phyloP scores from a whole-genome alignment of 2,888 invertebrate species.

The Spialia ferax region DNA sequence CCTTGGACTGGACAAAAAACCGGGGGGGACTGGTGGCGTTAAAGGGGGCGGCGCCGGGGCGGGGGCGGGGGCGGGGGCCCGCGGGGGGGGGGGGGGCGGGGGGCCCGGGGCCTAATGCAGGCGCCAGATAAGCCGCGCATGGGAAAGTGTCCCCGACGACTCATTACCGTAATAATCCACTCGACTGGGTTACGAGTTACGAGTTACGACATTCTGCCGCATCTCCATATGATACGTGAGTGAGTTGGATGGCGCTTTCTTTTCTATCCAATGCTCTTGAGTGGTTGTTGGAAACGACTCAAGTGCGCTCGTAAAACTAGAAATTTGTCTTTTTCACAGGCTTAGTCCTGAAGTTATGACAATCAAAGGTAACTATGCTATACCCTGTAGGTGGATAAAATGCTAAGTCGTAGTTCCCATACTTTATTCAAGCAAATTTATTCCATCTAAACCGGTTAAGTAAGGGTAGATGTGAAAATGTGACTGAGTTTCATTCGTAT shows the following conservation, averaged over 20 bases:
- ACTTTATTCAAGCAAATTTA: too few species aligned
- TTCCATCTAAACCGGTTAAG: too few species aligned
- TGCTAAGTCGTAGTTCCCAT: too few species aligned
- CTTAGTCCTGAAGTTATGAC: neutral
- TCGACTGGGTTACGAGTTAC: slow-evolving; percentile 34
- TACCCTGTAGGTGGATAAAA: too few species aligned
- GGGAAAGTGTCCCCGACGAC: slow-evolving; percentile 64
- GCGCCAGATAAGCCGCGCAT: slow-evolving; percentile 67
- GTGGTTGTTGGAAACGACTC: neutral
- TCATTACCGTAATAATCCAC: slow-evolving; percentile 41
- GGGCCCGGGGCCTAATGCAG: slow-evolving; percentile 56
- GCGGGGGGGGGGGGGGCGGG: slow-evolving; percentile 39
- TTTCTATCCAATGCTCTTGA: slow-evolving; percentile 5
- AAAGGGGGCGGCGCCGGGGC: too few species aligned
- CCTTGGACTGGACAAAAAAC: too few species aligned
- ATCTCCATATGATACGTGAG: slow-evolving; percentile 18
- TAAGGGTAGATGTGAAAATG: too few species aligned
- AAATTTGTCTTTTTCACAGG: neutral
- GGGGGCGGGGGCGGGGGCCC: neutral
- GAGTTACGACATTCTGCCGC: slow-evolving; percentile 36
- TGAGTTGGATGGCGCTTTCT: slow-evolving; percentile 28
- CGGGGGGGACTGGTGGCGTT: too few species aligned
- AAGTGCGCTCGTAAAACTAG: slow-evolving; percentile 2
- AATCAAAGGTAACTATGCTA: neutral
- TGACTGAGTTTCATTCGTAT: too few species aligned